Percentiles rank a stretch among this genome's conserved stretches.
These are phyloP conservation scores for Liposcelis brunnea DNA, from an alignment of 2,888 invertebrate genomes.

Conservation along the genomic window DNA sequence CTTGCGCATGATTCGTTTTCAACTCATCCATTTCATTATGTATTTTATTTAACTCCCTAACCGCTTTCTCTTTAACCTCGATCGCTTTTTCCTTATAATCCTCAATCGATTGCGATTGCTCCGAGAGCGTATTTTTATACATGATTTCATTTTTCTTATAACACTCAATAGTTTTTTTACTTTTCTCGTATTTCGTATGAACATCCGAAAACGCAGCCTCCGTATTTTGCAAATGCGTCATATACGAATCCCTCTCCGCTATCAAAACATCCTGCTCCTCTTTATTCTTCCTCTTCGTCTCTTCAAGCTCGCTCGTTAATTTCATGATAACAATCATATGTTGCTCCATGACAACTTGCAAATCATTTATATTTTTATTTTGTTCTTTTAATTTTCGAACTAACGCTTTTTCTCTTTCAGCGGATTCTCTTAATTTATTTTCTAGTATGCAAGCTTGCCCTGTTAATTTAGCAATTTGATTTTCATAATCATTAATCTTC, in stretches of 20 bases:
- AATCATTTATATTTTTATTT: conserved; percentile 26
- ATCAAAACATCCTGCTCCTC: conserved; percentile 25
- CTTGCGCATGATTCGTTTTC: conserved; percentile 40
- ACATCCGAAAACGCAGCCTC: conserved; percentile 48
- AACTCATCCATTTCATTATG: conserved; percentile 33
- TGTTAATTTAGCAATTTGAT: conserved; percentile 7
- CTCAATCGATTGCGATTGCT: background rate
- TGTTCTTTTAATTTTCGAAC: conserved; percentile 24
- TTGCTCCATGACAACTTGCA: conserved; percentile 54
- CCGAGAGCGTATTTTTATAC: conserved; percentile 1
- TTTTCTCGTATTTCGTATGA: conserved; percentile 28
- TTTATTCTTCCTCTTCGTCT: conserved; percentile 40
- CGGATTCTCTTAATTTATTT: background rate
- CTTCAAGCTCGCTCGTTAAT: conserved; percentile 54
- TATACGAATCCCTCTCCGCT: conserved; percentile 37
- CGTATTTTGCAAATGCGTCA: conserved; percentile 40
- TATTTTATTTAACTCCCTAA: conserved; percentile 62
- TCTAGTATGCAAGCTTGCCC: background rate
- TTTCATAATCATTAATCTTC: conserved; percentile 6
- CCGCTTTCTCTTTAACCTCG: conserved; percentile 38
- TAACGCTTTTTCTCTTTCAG: background rate
- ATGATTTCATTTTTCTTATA: background rate
- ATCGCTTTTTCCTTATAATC: conserved; percentile 3
- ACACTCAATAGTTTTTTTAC: conserved; percentile 21
- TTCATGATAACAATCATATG: conserved; percentile 65